phyloP scores from a whole-genome alignment of 2,888 invertebrate species.

The Chymomyza caudatula region DNA sequence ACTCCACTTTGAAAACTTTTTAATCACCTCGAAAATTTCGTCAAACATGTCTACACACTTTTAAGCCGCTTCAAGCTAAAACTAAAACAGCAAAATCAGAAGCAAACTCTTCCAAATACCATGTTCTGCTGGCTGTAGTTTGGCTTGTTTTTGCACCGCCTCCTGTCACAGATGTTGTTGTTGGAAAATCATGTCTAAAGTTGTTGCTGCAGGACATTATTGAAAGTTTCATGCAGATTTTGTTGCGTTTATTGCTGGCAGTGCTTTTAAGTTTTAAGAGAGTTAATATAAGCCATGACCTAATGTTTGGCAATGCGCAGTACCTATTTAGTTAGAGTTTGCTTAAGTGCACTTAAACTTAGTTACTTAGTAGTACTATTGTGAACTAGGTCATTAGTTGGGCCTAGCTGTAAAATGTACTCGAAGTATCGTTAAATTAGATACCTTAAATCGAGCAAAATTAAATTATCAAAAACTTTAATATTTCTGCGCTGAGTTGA shows the following conservation, averaged over 20 bases:
- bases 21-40: slow-evolving; percentile 67
- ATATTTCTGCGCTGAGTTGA: too few relatives aligned
- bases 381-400: too few relatives aligned
- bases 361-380: too few relatives aligned
- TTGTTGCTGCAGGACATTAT: slow-evolving; percentile 5
- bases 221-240: neutral
- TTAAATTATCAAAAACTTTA: too few relatives aligned
- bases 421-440: too few relatives aligned
- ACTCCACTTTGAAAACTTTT: slow-evolving; percentile 67
- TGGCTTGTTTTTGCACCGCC: slow-evolving; percentile 19
- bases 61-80: slow-evolving; percentile 25
- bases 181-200: neutral
- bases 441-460: too few relatives aligned
- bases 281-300: neutral
- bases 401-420: too few relatives aligned
- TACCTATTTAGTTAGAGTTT: too few relatives aligned
- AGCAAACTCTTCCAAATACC: neutral
- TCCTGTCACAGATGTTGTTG: slow-evolving; percentile 10
- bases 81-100: slow-evolving; percentile 18
- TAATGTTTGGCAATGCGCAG: neutral
- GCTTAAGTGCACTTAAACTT: too few relatives aligned
- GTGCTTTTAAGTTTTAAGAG: neutral
- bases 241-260: neutral
- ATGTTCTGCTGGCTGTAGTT: slow-evolving; percentile 2
- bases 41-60: slow-evolving; percentile 47